These are phyloP conservation scores for Colletes collaris DNA, from an alignment of 2,888 invertebrate genomes.

Conservation along the genomic window DNA sequence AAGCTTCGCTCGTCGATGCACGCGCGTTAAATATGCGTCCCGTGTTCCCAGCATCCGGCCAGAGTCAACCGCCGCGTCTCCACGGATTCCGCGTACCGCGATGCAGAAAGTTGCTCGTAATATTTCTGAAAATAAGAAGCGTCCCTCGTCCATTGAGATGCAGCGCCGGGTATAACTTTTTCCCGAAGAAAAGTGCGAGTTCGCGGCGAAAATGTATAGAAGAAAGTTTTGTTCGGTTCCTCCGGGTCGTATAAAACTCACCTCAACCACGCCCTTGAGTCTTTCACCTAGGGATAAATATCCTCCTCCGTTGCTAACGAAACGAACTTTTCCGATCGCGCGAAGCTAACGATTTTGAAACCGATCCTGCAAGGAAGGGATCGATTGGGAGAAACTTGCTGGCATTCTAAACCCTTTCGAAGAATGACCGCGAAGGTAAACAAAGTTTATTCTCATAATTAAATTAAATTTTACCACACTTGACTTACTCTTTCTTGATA, in stretches of 20 bases:
- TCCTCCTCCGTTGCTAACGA: constrained; percentile 41
- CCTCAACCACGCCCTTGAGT: constrained; percentile 68
- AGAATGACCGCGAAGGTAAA: too few relatives aligned
- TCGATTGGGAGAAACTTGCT: background rate
- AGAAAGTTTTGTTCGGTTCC: constrained; percentile 69
- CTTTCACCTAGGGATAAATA: constrained; percentile 65
- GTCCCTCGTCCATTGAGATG: constrained; percentile 53
- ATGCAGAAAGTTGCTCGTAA: constrained; percentile 23
- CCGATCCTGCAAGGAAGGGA: constrained; percentile 14
- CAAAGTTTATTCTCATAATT: too few relatives aligned
- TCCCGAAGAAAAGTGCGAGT: constrained; percentile 47
- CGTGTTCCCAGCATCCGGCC: background rate
- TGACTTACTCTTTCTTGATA: too few relatives aligned
- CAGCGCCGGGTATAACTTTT: constrained; percentile 59
- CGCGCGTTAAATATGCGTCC: background rate
- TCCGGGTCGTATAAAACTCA: constrained; percentile 70
- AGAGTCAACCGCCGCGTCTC: background rate
- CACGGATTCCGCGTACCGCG: constrained; percentile 4
- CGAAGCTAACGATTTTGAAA: constrained; percentile 56
- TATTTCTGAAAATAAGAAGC: constrained; percentile 54
- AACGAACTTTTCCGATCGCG: constrained; percentile 62
- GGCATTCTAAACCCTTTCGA: too few relatives aligned
- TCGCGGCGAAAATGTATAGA: constrained; percentile 68
- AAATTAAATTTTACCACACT: too few relatives aligned
- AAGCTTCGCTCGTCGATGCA: background rate